Conservation (phyloP, 2,888 invertebrate genomes). For the Lycaena phlaeas region DNA sequence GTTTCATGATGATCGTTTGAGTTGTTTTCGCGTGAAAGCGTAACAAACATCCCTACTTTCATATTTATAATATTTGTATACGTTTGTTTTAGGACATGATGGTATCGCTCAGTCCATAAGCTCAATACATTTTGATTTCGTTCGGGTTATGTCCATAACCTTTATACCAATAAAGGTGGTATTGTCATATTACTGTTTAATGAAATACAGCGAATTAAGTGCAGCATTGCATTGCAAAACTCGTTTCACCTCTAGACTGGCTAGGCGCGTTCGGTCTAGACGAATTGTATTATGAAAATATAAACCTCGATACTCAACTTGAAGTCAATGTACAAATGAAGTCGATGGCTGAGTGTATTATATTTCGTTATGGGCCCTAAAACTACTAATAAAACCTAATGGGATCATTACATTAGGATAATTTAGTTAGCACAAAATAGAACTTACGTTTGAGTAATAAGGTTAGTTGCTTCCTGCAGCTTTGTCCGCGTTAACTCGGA, state of each 20-base stretch:
- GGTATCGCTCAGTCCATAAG: not conserved
- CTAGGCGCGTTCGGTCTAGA: slow-evolving; percentile 53
- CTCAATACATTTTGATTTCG: not conserved
- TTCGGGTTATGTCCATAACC: not conserved
- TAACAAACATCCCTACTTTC: too few species aligned
- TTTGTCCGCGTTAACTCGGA: too few species aligned
- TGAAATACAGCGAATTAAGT: slow-evolving; percentile 16
- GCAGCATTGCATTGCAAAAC: slow-evolving; percentile 20
- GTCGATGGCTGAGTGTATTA: not conserved
- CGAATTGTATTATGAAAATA: slow-evolving; percentile 69
- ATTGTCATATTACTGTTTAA: not conserved
- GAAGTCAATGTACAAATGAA: slow-evolving; percentile 10
- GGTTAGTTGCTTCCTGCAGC: too few species aligned
- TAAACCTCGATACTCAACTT: slow-evolving; percentile 36
- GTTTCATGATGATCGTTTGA: too few species aligned
- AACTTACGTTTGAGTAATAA: too few species aligned
- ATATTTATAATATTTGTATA: too few species aligned
- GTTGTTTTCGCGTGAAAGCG: too few species aligned
- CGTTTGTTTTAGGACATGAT: too few species aligned
- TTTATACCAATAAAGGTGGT: not conserved
- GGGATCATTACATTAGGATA: too few species aligned
- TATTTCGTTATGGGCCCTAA: not conserved
- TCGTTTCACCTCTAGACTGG: slow-evolving; percentile 56
- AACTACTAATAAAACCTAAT: not conserved
- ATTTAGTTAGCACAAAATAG: too few species aligned